These are phyloP conservation scores for Urocolius indicus DNA, from an alignment of 2,113 vertebrate species.

Conservation along the genomic window DNA sequence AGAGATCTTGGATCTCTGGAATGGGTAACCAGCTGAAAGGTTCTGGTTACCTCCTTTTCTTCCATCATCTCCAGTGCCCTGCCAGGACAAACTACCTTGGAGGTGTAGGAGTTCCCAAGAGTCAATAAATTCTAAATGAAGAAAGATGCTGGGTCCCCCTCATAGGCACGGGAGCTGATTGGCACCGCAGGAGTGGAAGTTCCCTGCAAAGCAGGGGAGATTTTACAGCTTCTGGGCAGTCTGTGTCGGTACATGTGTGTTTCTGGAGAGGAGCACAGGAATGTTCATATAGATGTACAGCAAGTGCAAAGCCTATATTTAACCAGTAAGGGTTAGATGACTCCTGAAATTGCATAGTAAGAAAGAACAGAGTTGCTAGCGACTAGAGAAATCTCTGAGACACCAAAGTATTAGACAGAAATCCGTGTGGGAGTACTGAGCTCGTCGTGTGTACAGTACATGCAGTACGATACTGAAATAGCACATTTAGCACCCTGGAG, in stretches of 20 bases:
- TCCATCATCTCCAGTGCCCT: neutral
- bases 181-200: neutral
- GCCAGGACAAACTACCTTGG: neutral
- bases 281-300: neutral
- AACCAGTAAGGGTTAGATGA: neutral
- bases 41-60: neutral
- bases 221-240: neutral
- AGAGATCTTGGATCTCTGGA: neutral
- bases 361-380: neutral
- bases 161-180: neutral
- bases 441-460: neutral
- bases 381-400: neutral
- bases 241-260: neutral
- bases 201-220: neutral
- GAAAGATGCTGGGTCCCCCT: neutral
- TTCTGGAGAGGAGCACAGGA: neutral
- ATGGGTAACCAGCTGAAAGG: neutral
- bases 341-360: neutral
- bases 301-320: neutral
- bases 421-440: conserved; percentile 7
- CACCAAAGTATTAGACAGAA: neutral
- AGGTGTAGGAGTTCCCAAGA: neutral
- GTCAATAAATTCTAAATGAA: neutral
- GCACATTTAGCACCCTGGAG: neutral
- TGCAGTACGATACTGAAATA: conserved; percentile 34